phyloP scores from a whole-genome alignment of 1,140 invertebrate species.

The Achroia grisella region DNA sequence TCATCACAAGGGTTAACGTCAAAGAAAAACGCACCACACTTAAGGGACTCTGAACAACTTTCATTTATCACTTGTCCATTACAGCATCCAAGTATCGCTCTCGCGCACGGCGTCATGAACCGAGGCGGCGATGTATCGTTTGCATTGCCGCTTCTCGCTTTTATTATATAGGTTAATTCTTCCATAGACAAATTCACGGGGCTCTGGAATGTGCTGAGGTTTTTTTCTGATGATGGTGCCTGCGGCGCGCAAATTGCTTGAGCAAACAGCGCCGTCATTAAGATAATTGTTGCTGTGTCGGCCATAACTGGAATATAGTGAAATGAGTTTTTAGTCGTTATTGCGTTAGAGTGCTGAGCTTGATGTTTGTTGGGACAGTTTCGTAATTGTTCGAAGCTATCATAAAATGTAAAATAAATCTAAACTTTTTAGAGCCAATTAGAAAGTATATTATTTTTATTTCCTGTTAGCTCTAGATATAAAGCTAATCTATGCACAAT shows the following conservation, averaged over 20 bases:
- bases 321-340: not conserved
- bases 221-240: conserved; percentile 3
- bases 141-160: conserved; percentile 25
- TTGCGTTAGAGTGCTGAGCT: not conserved
- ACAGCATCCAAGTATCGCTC: conserved; percentile 55
- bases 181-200: conserved; percentile 32
- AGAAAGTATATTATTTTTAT: no score
- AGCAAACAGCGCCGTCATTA: conserved; percentile 11
- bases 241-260: conserved; percentile 24
- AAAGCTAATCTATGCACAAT: no score
- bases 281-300: conserved; percentile 9
- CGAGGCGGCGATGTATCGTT: conserved; percentile 17
- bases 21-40: conserved; percentile 57
- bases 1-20: conserved; percentile 58
- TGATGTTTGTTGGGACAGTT: no score
- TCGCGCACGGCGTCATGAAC: conserved; percentile 43
- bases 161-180: conserved; percentile 44
- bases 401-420: no score
- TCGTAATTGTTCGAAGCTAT: no score
- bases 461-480: no score
- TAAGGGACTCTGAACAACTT: conserved; percentile 42
- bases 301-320: conserved; percentile 20
- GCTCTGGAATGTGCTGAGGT: conserved; percentile 13
- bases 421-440: no score
- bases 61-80: conserved; percentile 37